Evolutionary conservation across 2,797 vertebrate species (phyloP).

Genomic region (Erithacus rubecula): DNA sequence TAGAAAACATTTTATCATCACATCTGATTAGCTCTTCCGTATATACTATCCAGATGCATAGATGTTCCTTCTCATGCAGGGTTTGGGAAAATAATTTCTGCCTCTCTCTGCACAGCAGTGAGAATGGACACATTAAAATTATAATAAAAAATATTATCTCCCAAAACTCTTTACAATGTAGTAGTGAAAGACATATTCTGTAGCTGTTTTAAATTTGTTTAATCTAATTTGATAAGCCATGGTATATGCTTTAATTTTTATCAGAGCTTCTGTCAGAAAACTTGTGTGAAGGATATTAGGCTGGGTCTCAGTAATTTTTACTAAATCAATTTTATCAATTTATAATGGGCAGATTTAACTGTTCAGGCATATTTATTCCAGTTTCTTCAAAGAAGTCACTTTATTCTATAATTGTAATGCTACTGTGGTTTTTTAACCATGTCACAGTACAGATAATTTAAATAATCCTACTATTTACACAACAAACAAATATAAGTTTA

Average conservation of each 20-base stretch:
- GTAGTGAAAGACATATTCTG: background rate
- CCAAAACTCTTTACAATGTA: background rate
- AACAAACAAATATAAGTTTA: background rate
- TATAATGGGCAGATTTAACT: background rate
- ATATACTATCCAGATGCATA: background rate
- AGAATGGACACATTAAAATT: background rate
- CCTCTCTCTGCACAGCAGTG: background rate
- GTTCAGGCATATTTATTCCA: background rate
- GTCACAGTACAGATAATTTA: background rate
- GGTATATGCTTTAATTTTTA: background rate
- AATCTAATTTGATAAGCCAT: background rate
- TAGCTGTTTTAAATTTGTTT: background rate
- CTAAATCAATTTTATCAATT: background rate
- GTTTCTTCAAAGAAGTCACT: background rate
- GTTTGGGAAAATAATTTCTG: background rate
- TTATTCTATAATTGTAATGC: background rate
- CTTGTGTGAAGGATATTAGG: background rate
- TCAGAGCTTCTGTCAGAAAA: background rate
- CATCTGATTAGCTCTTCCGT: background rate
- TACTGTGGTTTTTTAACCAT: background rate
- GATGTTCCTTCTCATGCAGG: background rate
- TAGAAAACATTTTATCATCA: background rate
- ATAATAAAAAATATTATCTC: background rate
- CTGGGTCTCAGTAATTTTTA: background rate
- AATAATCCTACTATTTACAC: background rate